Conservation (phyloP, 2,888 invertebrate species). For the Cremastinae sp. region DNA sequence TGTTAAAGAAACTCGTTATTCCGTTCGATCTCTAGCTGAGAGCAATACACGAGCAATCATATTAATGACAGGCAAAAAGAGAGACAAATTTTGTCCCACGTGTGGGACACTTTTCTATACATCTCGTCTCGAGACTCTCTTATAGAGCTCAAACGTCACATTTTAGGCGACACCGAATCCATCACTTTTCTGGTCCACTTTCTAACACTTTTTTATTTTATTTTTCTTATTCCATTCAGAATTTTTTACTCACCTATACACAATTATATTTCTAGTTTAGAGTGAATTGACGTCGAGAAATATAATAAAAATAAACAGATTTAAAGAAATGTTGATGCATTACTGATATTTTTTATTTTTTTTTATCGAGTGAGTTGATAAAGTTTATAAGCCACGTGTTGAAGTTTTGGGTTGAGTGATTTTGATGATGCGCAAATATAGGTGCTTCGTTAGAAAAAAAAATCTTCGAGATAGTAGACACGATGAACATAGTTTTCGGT, state of each 20-base stretch:
- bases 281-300: too few species aligned
- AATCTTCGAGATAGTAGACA: conserved; percentile 26
- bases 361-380: too few species aligned
- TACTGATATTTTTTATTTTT: too few species aligned
- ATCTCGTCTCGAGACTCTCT: conserved; percentile 57
- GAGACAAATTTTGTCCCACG: conserved; percentile 15
- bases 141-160: conserved; percentile 25
- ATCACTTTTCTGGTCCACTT: conserved; percentile 16
- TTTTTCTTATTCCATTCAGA: neutral
- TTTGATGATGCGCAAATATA: neutral
- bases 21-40: conserved; percentile 61
- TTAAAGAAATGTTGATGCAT: too few species aligned
- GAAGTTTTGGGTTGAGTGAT: too few species aligned
- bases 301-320: too few species aligned
- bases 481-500: neutral
- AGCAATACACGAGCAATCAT: conserved; percentile 63
- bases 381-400: too few species aligned
- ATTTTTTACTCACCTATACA: neutral
- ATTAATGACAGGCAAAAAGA: conserved; percentile 60
- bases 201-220: conserved; percentile 2
- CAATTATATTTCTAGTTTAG: neutral
- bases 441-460: conserved; percentile 29
- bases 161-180: conserved; percentile 40
- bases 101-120: conserved; percentile 63
- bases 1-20: conserved; percentile 47